Evolutionary conservation across 2,113 vertebrate genomes (phyloP).

Genomic region (Microtus pennsylvanicus): DNA sequence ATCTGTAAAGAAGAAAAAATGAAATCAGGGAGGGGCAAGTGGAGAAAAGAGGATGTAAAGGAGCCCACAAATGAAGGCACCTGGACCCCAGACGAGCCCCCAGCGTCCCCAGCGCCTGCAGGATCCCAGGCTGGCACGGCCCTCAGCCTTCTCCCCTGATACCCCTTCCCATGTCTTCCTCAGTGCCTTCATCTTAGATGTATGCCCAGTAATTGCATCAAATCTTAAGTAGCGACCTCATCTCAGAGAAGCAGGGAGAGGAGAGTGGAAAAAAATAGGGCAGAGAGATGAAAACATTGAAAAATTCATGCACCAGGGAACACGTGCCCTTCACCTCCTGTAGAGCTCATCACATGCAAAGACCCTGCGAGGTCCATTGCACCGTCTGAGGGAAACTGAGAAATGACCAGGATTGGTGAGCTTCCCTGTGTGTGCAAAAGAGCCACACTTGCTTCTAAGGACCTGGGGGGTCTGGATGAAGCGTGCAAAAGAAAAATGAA

Average conservation of each 20-base stretch:
- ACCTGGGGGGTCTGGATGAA: not conserved
- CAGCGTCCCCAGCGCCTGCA: not conserved
- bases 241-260: slow-evolving; percentile 32
- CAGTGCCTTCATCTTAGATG: not conserved
- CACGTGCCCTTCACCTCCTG: not conserved
- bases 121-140: not conserved
- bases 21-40: not conserved
- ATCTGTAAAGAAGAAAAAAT: not conserved
- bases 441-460: slow-evolving; percentile 73
- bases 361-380: slow-evolving; percentile 74
- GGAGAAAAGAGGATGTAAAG: not conserved
- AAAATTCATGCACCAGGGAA: slow-evolving; percentile 39
- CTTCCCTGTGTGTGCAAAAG: slow-evolving; percentile 32
- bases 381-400: slow-evolving; percentile 65
- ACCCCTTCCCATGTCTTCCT: not conserved
- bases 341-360: slow-evolving; percentile 52
- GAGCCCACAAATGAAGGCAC: too few relatives aligned
- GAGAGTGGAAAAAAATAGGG: slow-evolving; percentile 38
- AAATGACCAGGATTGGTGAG: slow-evolving; percentile 78
- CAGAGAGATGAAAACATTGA: slow-evolving; percentile 51
- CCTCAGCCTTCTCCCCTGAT: not conserved
- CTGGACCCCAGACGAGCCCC: accelerated
- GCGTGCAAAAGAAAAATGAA: not conserved
- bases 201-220: not conserved
- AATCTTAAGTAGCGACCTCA: not conserved